phyloP scores from a whole-genome alignment of 2,888 invertebrate genomes.

The Lissocephala sabroskyi region DNA sequence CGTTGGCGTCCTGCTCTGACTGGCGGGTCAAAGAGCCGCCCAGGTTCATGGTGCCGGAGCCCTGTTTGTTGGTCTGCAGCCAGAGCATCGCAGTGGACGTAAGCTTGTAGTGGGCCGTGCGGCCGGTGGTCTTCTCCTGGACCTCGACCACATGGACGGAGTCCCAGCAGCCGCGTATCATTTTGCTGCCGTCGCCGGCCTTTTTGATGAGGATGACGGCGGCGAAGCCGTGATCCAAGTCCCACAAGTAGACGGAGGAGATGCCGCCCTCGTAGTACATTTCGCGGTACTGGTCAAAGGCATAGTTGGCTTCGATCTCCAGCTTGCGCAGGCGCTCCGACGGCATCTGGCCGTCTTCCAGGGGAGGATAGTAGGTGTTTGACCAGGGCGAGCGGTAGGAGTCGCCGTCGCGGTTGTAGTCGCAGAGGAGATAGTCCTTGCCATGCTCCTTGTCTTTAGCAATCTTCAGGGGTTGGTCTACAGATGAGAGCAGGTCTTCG shows the following conservation, averaged over 20 bases:
- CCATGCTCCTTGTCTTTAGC: constrained; percentile 95
- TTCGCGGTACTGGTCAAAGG: constrained; percentile 98
- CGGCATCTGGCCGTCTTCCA: constrained; percentile 99
- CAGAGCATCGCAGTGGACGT: constrained; percentile 99
- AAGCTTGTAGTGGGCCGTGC: constrained; percentile 97
- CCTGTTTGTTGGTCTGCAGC: constrained; percentile 97
- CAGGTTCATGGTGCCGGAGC: constrained; percentile 98
- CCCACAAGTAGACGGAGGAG: constrained; percentile 99
- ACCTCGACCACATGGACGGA: constrained; percentile 99
- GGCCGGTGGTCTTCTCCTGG: constrained; percentile 94
- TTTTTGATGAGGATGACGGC: constrained; percentile 99
- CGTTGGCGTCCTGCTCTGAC: constrained; percentile 91
- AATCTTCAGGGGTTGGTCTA: constrained; percentile 98
- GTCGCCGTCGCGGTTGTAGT: constrained; percentile 99
- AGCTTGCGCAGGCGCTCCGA: constrained; percentile 95
- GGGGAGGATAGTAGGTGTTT: constrained; percentile 96
- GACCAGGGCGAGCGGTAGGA: constrained; percentile 99
- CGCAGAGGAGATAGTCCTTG: constrained; percentile 97
- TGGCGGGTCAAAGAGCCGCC: constrained; percentile 98
- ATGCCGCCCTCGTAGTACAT: constrained; percentile 99
- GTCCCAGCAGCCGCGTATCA: constrained; percentile 99
- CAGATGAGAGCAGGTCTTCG: constrained; percentile 96
- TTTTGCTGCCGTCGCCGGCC: constrained; percentile 97
- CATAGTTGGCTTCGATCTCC: constrained; percentile 98
- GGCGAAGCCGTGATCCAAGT: constrained; percentile 98